Conservation (phyloP, 2,113 vertebrate genomes). For the Paedocypris sp. region DNA sequence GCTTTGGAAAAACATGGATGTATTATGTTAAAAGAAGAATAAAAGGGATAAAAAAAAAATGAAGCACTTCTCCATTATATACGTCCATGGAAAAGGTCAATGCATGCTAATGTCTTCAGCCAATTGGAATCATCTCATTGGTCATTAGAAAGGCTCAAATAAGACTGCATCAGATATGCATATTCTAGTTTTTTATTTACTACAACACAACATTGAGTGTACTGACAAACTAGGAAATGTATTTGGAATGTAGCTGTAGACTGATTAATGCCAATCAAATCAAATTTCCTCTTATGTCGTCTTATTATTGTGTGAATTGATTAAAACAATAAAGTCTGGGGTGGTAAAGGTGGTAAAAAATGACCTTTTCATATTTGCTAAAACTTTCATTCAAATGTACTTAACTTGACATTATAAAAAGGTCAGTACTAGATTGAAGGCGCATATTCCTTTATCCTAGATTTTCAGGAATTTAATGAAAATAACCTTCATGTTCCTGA, state of each 20-base stretch:
- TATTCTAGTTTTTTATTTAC: too few relatives aligned
- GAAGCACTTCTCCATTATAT: too few relatives aligned
- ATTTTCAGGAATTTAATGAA: slow-evolving; percentile 29
- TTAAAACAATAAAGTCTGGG: slow-evolving; percentile 20
- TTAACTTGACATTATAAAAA: slow-evolving; percentile 28
- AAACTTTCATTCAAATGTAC: slow-evolving; percentile 32
- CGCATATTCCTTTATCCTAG: slow-evolving; percentile 20
- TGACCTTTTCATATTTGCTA: slow-evolving; percentile 31
- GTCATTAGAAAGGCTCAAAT: too few relatives aligned
- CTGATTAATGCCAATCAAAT: neutral
- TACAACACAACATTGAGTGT: neutral
- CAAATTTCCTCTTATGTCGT: neutral
- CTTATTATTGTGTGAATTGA: neutral
- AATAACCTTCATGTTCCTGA: slow-evolving; percentile 22
- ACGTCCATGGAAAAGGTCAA: too few relatives aligned
- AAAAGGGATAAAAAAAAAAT: too few relatives aligned
- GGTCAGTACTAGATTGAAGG: slow-evolving; percentile 28
- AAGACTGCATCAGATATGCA: too few relatives aligned
- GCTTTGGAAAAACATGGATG: too few relatives aligned
- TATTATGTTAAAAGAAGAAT: too few relatives aligned
- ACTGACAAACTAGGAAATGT: too few relatives aligned
- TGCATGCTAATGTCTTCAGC: too few relatives aligned
- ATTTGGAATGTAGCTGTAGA: neutral
- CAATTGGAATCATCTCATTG: too few relatives aligned
- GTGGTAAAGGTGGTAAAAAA: neutral